phyloP scores from a whole-genome alignment of 2,797 vertebrate genomes.

The Gallirallus australis region DNA sequence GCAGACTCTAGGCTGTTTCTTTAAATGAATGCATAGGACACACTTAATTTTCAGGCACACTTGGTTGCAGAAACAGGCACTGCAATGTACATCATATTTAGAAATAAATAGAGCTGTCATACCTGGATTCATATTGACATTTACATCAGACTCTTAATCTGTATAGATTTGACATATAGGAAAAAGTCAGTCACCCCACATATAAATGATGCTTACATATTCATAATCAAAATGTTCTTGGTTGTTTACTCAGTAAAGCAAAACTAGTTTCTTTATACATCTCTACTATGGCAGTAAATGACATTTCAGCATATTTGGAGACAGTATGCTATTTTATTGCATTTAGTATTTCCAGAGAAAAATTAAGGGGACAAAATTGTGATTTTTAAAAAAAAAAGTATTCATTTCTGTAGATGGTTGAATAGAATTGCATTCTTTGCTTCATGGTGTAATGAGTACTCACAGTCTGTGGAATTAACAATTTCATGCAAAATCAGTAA shows the following conservation, averaged over 20 bases:
- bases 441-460: slow-evolving; percentile 36
- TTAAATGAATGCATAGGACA: slow-evolving; percentile 52
- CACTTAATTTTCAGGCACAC: slow-evolving; percentile 48
- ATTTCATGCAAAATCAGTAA: slow-evolving; percentile 52
- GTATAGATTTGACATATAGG: slow-evolving; percentile 41
- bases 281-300: background rate
- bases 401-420: background rate
- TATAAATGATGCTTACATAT: slow-evolving; percentile 60
- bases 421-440: background rate
- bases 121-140: slow-evolving; percentile 63
- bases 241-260: slow-evolving; percentile 46
- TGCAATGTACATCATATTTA: slow-evolving; percentile 22
- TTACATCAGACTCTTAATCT: slow-evolving; percentile 60
- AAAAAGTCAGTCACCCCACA: slow-evolving; percentile 28
- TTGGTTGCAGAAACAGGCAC: slow-evolving; percentile 25
- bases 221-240: slow-evolving; percentile 57
- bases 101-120: slow-evolving; percentile 67
- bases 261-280: slow-evolving; percentile 23
- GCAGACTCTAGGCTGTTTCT: slow-evolving; percentile 50
- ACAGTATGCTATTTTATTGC: background rate
- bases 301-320: slow-evolving; percentile 32
- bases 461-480: slow-evolving; percentile 55
- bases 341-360: background rate
- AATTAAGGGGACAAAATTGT: background rate
- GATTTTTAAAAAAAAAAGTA: background rate